These are phyloP conservation scores for Hydroisotoma schaefferi DNA, from an alignment of 2,888 invertebrate genomes.

Conservation along the genomic window DNA sequence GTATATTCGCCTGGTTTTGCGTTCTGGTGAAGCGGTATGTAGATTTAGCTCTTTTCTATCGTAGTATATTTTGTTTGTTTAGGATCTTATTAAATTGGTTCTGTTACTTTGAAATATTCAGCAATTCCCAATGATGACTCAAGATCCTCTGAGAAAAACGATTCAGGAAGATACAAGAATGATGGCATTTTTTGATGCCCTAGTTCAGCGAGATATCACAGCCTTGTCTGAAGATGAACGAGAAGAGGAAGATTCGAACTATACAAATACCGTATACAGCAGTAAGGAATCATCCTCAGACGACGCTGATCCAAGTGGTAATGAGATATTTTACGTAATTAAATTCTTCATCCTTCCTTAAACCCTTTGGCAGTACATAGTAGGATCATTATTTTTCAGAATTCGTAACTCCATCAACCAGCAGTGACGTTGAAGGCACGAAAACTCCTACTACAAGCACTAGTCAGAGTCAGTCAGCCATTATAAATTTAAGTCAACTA, in stretches of 20 bases:
- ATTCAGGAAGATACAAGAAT: constrained; percentile 86
- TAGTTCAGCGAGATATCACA: constrained; percentile 83
- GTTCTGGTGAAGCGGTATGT: constrained; percentile 62
- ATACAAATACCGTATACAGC: constrained; percentile 32
- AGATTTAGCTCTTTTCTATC: neutral
- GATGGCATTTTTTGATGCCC: constrained; percentile 94
- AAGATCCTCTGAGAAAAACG: constrained; percentile 77
- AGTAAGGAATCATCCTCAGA: constrained; percentile 21
- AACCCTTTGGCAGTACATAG: too few species aligned
- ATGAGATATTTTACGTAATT: neutral
- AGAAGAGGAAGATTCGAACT: constrained; percentile 28
- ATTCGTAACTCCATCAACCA: too few species aligned
- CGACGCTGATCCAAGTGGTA: neutral
- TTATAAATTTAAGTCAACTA: too few species aligned
- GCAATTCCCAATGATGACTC: constrained; percentile 66
- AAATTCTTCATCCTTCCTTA: too few species aligned
- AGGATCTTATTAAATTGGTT: neutral
- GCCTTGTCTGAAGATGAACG: constrained; percentile 57
- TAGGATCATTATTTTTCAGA: too few species aligned
- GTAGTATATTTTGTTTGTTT: constrained; percentile 9
- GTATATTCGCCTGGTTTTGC: constrained; percentile 74
- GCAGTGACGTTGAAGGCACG: too few species aligned
- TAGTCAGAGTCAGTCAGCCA: too few species aligned
- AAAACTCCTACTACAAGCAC: too few species aligned
- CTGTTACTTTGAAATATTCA: constrained; percentile 27